Conservation (phyloP, 2,113 vertebrate genomes). For the Raja brachyura region DNA sequence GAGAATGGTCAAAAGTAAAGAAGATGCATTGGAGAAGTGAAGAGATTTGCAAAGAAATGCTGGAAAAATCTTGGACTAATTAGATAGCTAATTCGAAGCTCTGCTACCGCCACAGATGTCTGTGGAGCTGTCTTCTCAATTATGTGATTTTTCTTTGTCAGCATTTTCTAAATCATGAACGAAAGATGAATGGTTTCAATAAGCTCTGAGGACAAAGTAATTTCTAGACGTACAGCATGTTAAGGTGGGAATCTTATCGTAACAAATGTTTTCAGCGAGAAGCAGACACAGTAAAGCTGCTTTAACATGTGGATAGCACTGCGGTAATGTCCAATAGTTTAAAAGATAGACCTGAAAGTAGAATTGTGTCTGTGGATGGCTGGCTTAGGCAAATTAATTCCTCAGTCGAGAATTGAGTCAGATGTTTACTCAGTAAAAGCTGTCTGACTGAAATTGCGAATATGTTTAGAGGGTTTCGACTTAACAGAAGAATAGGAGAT, state of each 20-base stretch:
- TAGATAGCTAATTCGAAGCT: neutral
- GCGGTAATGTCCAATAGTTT: neutral
- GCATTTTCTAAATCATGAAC: too few species aligned
- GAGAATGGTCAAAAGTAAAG: neutral
- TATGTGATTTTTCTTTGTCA: neutral
- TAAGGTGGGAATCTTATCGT: neutral
- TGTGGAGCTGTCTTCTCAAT: neutral
- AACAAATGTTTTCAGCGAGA: neutral
- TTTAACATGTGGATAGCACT: neutral
- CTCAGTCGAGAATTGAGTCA: neutral
- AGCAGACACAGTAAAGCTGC: neutral
- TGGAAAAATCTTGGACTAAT: neutral
- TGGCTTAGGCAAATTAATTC: conserved; percentile 17
- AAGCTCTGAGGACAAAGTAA: neutral
- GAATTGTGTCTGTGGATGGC: conserved; percentile 33
- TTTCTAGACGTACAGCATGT: neutral
- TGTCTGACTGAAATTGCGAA: neutral
- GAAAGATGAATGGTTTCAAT: too few species aligned
- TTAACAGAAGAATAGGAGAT: conserved; percentile 21
- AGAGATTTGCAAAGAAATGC: neutral
- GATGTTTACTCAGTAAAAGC: neutral
- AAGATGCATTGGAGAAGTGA: neutral
- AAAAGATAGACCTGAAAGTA: conserved; percentile 7
- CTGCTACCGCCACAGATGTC: neutral
- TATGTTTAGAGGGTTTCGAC: neutral